Base-by-base conservation (phyloP, 1,140 invertebrate genomes). In the Bicyclus anynana region DNA sequence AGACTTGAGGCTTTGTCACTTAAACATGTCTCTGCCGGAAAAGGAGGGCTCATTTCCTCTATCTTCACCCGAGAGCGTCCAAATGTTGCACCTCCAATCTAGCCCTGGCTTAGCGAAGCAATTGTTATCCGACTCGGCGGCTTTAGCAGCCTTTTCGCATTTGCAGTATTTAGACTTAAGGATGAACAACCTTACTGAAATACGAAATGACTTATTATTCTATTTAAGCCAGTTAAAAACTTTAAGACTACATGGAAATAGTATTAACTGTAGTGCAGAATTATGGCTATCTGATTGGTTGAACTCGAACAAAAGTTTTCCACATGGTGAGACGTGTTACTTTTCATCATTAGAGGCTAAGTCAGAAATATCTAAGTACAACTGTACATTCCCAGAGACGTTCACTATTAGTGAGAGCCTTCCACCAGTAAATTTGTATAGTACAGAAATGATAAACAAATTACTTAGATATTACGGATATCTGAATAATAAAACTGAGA, bases 151-250 rank as follows among this genome's bases (percentile, higher is more conserved):
- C 5, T 92, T 94, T 62, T 91, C 92, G 26, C 91, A 92, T 73
- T 80, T 95, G 10, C 89, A 92, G 59, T 91, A 93, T 59, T 84
- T 97, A 13, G 92, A 96, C 79, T 77, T 97, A 29, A 91, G 93
- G 48, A 87, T 96, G 52, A 90, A 91, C 21, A 90, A 84, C 18
- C 84, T 96, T 10, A 67, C 76, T 3, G 68, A 78, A 49, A 72
- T 88, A 42, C 89, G 93, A 59, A 90, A 91, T 27, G 93, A 95
- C 72, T 84, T 96, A 14, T 84, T 92, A 18, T 91, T 92, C 62
- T 92, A 93, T 65, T 90, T 96, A 33, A 93, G 94, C 0, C 91
- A 94, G 66, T 71, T 96, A 46, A 90, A 90, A 42, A 80, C 84
- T 5, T 71, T 95, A 1, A 83, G 91, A 62, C 69, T 94, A 16